Evolutionary conservation across 2,888 invertebrate genomes (phyloP).

Genomic region (Deroplatys truncata): DNA sequence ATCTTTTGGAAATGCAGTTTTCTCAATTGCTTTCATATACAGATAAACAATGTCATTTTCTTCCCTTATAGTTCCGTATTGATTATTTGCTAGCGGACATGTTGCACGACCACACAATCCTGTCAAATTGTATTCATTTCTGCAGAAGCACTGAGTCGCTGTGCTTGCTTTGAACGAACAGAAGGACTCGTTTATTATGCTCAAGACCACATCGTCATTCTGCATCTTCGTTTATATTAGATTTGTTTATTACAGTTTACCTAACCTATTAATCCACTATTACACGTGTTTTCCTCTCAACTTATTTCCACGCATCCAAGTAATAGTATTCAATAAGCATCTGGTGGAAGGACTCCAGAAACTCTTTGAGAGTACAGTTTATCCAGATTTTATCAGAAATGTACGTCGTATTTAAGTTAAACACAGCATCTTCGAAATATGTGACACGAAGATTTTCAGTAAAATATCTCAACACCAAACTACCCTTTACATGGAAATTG

Average conservation of each 20-base stretch:
- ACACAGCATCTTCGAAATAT: no score
- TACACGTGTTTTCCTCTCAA: background rate
- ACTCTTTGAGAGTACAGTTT: no score
- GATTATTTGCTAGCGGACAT: slow-evolving; percentile 97
- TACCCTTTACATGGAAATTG: no score
- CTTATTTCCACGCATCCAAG: background rate
- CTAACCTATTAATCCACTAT: background rate
- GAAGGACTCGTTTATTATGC: slow-evolving; percentile 93
- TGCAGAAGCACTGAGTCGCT: slow-evolving; percentile 91
- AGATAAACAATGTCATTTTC: slow-evolving; percentile 93
- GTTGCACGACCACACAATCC: slow-evolving; percentile 89
- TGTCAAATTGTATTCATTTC: slow-evolving; percentile 96
- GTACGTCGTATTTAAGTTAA: no score
- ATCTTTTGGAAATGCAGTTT: slow-evolving; percentile 83
- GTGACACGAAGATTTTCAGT: no score
- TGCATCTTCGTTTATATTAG: slow-evolving; percentile 58
- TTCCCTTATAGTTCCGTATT: slow-evolving; percentile 96
- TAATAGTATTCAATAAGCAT: no score
- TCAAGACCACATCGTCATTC: slow-evolving; percentile 94
- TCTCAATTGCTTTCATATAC: slow-evolving; percentile 86
- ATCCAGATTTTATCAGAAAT: no score
- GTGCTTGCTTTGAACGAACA: slow-evolving; percentile 97
- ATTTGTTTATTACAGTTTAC: background rate
- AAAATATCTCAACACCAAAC: no score
- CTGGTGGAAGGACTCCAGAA: no score